These are phyloP conservation scores for Mixornis gularis DNA, from an alignment of 2,113 vertebrate species.

Conservation along the genomic window DNA sequence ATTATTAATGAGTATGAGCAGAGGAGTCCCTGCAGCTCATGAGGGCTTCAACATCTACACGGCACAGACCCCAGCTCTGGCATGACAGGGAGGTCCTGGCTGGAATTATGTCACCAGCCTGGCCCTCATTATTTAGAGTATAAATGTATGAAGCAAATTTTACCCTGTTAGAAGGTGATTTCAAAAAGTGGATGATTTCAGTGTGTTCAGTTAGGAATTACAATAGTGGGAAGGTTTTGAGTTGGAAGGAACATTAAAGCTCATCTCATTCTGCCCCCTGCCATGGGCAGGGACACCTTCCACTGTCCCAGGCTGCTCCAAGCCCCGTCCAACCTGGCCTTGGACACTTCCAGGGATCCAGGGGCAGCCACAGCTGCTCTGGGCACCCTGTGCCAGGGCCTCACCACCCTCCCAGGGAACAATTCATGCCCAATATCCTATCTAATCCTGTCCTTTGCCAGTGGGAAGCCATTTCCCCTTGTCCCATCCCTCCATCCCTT, in stretches of 20 bases:
- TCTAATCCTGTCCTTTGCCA: not conserved
- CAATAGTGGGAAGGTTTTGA: accelerated
- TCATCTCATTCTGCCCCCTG: accelerated
- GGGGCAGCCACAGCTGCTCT: not conserved
- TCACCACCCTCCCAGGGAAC: accelerated
- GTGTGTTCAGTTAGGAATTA: not conserved
- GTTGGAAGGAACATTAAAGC: not conserved
- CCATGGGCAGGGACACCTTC: not conserved
- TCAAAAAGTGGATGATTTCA: not conserved
- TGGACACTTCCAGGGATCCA: not conserved
- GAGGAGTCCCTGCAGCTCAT: not conserved
- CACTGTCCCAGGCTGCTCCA: not conserved
- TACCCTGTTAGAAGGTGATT: not conserved
- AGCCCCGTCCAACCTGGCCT: not conserved
- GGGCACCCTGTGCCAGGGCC: not conserved
- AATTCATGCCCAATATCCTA: not conserved
- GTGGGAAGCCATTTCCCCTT: not conserved
- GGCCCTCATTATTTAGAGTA: not conserved
- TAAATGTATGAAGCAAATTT: not conserved
- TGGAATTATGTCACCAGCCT: accelerated
- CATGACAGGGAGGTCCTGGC: accelerated
- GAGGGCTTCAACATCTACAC: not conserved
- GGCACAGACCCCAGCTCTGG: not conserved
- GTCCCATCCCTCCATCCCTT: not conserved
- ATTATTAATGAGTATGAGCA: not conserved